Percentiles rank a stretch among this genome's conserved stretches.
phyloP scores from a whole-genome alignment of 2,797 vertebrate species.

The Kryptolebias ocellatus region DNA sequence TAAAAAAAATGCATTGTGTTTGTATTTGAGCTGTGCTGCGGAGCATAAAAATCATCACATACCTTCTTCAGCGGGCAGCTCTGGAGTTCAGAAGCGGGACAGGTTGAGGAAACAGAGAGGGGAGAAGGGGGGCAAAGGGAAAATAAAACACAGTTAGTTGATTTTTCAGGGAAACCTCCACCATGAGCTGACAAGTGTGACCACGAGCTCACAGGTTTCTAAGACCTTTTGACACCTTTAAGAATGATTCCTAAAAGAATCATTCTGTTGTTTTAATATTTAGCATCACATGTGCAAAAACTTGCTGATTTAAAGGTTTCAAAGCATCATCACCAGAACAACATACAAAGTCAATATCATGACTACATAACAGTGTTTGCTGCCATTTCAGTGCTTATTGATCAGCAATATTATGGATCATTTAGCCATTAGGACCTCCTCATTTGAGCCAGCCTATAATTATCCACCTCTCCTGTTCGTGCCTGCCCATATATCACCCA shows the following conservation, averaged over 20 bases:
- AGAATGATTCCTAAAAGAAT: neutral
- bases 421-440: slow-evolving; percentile 54
- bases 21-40: slow-evolving; percentile 11
- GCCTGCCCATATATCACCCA: slow-evolving; percentile 77
- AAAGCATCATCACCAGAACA: neutral
- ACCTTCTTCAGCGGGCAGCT: slow-evolving; percentile 85
- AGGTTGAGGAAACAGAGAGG: slow-evolving; percentile 6
- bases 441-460: slow-evolving; percentile 70
- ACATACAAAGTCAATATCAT: slow-evolving; percentile 7
- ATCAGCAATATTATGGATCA: slow-evolving; percentile 55
- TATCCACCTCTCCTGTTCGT: slow-evolving; percentile 64
- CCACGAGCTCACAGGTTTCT: neutral
- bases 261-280: no score
- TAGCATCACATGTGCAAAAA: neutral
- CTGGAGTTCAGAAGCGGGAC: slow-evolving; percentile 53
- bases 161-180: neutral
- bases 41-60: slow-evolving; percentile 41
- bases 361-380: neutral
- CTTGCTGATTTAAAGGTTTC: slow-evolving; percentile 2
- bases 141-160: slow-evolving; percentile 12
- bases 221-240: neutral
- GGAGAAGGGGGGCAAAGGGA: slow-evolving; percentile 13
- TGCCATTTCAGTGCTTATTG: slow-evolving; percentile 50
- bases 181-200: neutral
- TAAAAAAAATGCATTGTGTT: slow-evolving; percentile 17